These are phyloP conservation scores for Apamea anceps DNA, from an alignment of 2,888 invertebrate species.

Conservation along the genomic window DNA sequence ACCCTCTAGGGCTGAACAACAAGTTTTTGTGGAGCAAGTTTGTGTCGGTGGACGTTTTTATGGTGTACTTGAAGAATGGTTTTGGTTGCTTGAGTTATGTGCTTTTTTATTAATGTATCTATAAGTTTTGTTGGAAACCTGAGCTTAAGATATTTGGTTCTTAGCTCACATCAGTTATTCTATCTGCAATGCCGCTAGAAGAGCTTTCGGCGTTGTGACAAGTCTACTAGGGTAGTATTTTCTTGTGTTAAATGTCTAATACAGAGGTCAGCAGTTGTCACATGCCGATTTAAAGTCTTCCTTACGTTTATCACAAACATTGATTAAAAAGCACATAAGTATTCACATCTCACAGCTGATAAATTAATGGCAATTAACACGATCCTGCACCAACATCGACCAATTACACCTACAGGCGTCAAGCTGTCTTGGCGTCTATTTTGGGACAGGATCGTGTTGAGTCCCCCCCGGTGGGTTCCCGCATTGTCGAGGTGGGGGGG, in stretches of 20 bases:
- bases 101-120: constrained; percentile 35
- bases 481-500: too few relatives aligned
- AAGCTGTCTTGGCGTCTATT: background rate
- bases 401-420: background rate
- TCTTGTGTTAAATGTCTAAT: background rate
- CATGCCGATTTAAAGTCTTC: background rate
- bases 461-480: too few relatives aligned
- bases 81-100: constrained; percentile 44
- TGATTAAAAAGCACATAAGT: background rate
- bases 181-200: background rate
- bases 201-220: background rate
- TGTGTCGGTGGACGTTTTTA: constrained; percentile 45
- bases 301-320: background rate
- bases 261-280: background rate
- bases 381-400: too few relatives aligned
- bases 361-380: background rate
- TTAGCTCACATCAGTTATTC: background rate
- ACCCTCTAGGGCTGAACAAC: constrained; percentile 56
- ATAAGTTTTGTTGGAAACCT: constrained; percentile 27
- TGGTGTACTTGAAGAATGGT: constrained; percentile 47
- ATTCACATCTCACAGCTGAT: background rate
- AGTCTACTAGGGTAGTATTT: background rate
- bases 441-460: background rate
- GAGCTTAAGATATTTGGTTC: background rate
- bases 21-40: constrained; percentile 37